Base-by-base conservation (phyloP, 1,140 invertebrate genomes). In the Pogonomyrmex californicus region DNA sequence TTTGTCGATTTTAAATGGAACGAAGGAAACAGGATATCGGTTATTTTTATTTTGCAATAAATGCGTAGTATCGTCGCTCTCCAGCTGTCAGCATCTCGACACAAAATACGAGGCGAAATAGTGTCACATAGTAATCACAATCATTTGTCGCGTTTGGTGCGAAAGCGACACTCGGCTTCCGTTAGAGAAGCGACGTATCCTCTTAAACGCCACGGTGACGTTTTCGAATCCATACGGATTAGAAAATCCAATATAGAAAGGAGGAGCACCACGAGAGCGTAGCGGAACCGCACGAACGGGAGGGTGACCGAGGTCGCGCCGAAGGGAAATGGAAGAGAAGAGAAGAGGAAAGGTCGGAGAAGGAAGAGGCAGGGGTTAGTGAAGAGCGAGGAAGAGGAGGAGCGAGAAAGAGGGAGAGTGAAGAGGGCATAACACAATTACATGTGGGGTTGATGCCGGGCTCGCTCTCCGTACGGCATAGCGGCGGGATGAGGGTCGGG, bases 361-460 rank as follows among this genome's bases (percentile, higher is more conserved):
- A 79, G 77, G 79, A 68, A 56, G 77, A 73, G 49, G 51, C 44
- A n/a, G 33, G 77, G 44, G 63, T 54, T 54, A 54, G 47, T 33
- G 77, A 81, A 33, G 47, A 77, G 60, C 41, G 76, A 68, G 60
- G 49, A 82, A 49, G 71, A 54, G 62, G 38, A 36, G 49, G n/a
- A 62, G 66, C 17, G 38, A 41, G 63, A 56, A 30, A 14, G 60
- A 51, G 60, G 30, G 71, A 63, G 86, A 82, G 83, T 82, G 86
- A 88, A 92, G 91, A 91, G 92, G 90, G 91, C 86, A 92, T 93
- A 93, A 93, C 93, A 93, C 92, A 93, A 93, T 93, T 93, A 93
- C 91, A 93, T 88, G 92, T 92, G 88, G 92, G 92, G 91, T 91
- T 92, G 92, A 93, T 91, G 93, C 89, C 88, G 41, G 63, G 91